Conservation (phyloP, 2,888 invertebrate species). For the Bombyx huttoni region DNA sequence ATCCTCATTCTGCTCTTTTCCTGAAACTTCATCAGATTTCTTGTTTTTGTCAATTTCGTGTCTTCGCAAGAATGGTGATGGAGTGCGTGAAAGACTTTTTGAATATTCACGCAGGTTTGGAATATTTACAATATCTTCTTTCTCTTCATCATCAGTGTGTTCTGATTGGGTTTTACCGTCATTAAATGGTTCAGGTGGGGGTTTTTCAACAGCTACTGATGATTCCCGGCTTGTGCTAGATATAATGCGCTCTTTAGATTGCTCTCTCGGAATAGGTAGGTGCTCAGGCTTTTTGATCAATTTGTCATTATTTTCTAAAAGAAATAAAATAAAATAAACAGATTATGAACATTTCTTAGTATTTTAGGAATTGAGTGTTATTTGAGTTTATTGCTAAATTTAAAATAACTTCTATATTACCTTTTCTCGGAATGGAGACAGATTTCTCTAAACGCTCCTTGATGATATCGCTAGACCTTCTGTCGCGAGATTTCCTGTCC, state of each 20-base stretch:
- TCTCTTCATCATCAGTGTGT: constrained; percentile 57
- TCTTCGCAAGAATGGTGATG: constrained; percentile 86
- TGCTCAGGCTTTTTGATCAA: constrained; percentile 51
- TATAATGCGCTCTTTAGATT: constrained; percentile 42
- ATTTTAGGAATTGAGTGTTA: neutral
- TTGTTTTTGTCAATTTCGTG: constrained; percentile 70
- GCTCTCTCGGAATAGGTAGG: constrained; percentile 34
- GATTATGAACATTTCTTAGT: neutral
- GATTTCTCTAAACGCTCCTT: constrained; percentile 63
- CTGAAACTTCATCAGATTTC: constrained; percentile 52
- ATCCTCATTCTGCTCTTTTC: constrained; percentile 62
- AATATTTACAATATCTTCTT: constrained; percentile 48
- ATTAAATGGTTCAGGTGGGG: constrained; percentile 32
- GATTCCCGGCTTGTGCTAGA: constrained; percentile 67
- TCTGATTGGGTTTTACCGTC: constrained; percentile 31
- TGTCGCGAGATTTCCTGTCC: constrained; percentile 64
- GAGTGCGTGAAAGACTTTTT: constrained; percentile 86
- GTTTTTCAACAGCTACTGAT: constrained; percentile 50
- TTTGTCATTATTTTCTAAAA: constrained; percentile 49
- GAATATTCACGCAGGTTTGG: constrained; percentile 72
- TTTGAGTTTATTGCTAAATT: neutral
- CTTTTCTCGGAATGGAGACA: constrained; percentile 62
- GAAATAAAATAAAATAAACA: constrained; percentile 4
- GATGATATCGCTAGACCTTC: constrained; percentile 57
- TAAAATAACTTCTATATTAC: constrained; percentile 19